phyloP scores from a whole-genome alignment of 2,113 vertebrate species.

The Anoura caudifer region DNA sequence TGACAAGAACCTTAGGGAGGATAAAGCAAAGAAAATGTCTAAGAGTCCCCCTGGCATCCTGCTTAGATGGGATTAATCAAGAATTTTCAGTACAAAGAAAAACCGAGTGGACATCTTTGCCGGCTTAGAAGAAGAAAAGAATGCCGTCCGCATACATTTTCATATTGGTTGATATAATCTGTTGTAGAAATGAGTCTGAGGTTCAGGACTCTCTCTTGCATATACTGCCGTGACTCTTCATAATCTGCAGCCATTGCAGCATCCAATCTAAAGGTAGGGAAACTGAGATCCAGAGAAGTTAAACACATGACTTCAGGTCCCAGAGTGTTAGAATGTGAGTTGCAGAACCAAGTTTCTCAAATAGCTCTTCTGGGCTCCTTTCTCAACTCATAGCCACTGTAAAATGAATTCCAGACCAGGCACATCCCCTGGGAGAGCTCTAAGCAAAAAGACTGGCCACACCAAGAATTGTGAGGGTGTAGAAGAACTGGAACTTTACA shows the following conservation, averaged over 20 bases:
- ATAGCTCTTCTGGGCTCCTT: neutral
- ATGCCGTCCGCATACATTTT: neutral
- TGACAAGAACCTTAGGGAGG: neutral
- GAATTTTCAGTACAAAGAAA: neutral
- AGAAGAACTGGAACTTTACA: too few relatives aligned
- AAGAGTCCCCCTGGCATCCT: too few relatives aligned
- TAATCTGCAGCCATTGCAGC: neutral
- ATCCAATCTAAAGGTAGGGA: neutral
- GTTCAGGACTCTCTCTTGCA: neutral
- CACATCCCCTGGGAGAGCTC: accelerated
- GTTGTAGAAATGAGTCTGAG: neutral
- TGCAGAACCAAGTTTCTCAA: neutral
- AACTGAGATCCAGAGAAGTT: neutral
- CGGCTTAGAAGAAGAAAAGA: neutral
- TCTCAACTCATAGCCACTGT: neutral
- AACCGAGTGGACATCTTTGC: neutral
- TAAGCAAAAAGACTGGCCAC: neutral
- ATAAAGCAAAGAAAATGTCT: neutral
- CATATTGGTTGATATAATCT: neutral
- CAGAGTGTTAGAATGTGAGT: neutral
- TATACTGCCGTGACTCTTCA: neutral
- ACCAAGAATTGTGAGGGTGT: neutral
- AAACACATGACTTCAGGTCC: neutral
- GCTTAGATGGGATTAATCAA: neutral
- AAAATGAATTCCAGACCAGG: neutral